Percentiles rank a stretch among this genome's conserved stretches.
phyloP scores from a whole-genome alignment of 2,888 invertebrate species.

The Parapristionchus giblindavisi region DNA sequence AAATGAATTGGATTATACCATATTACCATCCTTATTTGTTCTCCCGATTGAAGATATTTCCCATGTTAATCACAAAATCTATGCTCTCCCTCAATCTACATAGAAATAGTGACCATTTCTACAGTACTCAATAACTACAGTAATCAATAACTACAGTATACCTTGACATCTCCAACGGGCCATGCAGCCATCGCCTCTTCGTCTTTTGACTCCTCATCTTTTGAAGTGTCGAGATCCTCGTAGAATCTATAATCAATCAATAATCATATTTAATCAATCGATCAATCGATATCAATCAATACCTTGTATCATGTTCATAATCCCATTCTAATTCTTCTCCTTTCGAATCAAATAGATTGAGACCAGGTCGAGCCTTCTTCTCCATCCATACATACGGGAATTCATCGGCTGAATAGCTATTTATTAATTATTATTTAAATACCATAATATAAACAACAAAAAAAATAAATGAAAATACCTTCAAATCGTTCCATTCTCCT shows the following conservation, averaged over 20 bases:
- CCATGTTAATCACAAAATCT: neutral
- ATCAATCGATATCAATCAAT: neutral
- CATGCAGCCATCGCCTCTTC: conserved; percentile 22
- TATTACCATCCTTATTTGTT: neutral
- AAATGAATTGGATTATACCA: neutral
- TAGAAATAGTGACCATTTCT: neutral
- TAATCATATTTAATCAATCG: neutral
- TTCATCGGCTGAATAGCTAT: conserved; percentile 38
- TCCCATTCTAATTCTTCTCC: conserved; percentile 67
- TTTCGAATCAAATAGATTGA: conserved; percentile 63
- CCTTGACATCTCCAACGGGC: conserved; percentile 29
- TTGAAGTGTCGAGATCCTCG: conserved; percentile 19
- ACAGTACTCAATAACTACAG: neutral
- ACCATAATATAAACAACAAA: neutral
- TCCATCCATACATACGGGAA: conserved; percentile 47
- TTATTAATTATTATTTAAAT: neutral
- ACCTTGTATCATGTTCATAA: conserved; percentile 67
- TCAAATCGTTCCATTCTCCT: conserved; percentile 11
- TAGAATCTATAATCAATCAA: conserved; percentile 33
- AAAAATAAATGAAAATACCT: neutral
- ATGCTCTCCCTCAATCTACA: too few species aligned
- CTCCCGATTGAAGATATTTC: neutral
- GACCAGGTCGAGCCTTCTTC: conserved; percentile 55
- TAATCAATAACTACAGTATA: neutral
- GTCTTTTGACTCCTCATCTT: conserved; percentile 29